A percentile compares a stretch with the other conserved stretches of the same genome.
These are phyloP conservation scores for Congeria kusceri DNA, from an alignment of 2,888 invertebrate species.

Conservation along the genomic window DNA sequence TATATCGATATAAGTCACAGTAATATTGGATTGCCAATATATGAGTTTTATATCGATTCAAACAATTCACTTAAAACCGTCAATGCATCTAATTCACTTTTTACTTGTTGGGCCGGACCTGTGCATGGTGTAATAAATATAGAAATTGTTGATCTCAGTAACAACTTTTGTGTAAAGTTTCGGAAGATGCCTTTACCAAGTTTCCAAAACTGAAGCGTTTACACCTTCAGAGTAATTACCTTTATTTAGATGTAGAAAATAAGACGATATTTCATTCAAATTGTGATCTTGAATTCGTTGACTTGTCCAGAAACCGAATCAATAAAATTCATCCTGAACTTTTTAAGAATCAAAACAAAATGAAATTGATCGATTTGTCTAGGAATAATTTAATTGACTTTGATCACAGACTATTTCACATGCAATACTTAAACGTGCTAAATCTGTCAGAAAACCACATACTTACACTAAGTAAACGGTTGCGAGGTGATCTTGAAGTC, in stretches of 20 bases:
- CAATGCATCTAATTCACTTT: conserved; percentile 23
- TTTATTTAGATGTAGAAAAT: conserved; percentile 4
- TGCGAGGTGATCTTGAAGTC: background rate
- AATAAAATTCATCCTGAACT: conserved; percentile 15
- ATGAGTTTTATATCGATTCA: conserved; percentile 6
- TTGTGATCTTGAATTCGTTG: conserved; percentile 11
- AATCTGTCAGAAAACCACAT: conserved; percentile 19
- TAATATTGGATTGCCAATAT: conserved; percentile 30
- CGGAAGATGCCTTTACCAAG: conserved; percentile 11
- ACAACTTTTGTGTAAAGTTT: conserved; percentile 28
- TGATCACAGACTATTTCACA: conserved; percentile 20
- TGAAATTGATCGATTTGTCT: conserved; percentile 3
- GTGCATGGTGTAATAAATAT: conserved; percentile 32
- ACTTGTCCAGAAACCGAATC: conserved; percentile 25
- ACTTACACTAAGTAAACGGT: background rate
- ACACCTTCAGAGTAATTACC: conserved; percentile 13
- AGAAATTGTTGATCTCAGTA: conserved; percentile 25
- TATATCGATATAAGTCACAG: conserved; percentile 34
- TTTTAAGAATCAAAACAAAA: conserved; percentile 10
- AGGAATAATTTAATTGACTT: conserved; percentile 25
- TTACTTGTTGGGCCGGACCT: conserved; percentile 50
- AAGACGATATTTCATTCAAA: conserved; percentile 20
- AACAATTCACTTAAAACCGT: conserved; percentile 21
- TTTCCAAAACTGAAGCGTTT: conserved; percentile 21
- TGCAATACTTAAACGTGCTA: conserved; percentile 16